phyloP scores from a whole-genome alignment of 2,113 vertebrate species.

The Ivindomyrus marchei region DNA sequence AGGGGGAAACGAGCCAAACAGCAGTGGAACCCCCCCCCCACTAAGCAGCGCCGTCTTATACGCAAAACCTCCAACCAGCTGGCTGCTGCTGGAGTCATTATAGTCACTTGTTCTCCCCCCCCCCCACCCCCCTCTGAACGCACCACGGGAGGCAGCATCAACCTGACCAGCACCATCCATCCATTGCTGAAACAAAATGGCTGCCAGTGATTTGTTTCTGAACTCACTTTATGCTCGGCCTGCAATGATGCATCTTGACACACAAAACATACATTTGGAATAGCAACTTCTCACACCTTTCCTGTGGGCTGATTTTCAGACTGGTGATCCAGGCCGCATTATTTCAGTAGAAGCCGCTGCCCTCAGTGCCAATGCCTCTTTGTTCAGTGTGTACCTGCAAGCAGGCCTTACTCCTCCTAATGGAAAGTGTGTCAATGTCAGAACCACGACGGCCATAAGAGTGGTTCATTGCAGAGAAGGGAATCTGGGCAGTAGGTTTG shows the following conservation, averaged over 20 bases:
- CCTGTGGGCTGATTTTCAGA: neutral
- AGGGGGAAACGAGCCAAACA: neutral
- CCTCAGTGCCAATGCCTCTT: neutral
- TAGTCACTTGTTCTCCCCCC: neutral
- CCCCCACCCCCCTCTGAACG: too few relatives aligned
- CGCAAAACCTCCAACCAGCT: neutral
- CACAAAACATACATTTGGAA: neutral
- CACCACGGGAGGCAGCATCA: neutral
- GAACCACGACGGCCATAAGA: neutral
- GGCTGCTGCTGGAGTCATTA: neutral
- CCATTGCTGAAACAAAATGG: neutral
- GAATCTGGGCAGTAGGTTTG: neutral
- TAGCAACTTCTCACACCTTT: neutral
- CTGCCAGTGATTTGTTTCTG: neutral
- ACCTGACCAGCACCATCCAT: neutral
- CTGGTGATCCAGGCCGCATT: neutral
- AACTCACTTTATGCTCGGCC: neutral
- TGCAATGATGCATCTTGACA: neutral
- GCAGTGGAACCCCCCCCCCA: neutral
- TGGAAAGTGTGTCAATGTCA: neutral
- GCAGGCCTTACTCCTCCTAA: neutral
- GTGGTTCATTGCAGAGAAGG: neutral
- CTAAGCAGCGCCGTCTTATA: neutral
- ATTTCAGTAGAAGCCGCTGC: neutral
- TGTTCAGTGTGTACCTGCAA: neutral